These are phyloP conservation scores for Eumacrocentrus americanus DNA, from an alignment of 2,888 invertebrate genomes.

Conservation along the genomic window DNA sequence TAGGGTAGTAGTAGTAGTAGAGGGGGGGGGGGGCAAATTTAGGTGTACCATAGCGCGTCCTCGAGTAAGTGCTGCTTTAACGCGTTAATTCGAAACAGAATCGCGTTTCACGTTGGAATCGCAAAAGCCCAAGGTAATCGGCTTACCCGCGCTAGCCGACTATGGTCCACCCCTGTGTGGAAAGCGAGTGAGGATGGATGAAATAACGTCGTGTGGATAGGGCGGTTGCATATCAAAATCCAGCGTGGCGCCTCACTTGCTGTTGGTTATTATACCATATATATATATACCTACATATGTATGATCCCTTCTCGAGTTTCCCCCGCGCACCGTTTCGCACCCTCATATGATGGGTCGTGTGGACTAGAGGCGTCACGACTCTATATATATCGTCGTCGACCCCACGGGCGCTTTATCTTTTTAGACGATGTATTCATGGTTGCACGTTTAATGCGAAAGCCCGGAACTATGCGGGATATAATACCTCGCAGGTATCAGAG, in stretches of 20 bases:
- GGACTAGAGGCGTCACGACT: no score
- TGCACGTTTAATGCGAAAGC: background rate
- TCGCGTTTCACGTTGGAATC: slow-evolving; percentile 26
- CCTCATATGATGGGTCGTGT: background rate
- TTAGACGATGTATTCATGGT: background rate
- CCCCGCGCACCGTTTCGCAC: background rate
- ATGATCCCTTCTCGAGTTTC: background rate
- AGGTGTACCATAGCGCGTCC: slow-evolving; percentile 9
- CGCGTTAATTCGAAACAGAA: slow-evolving; percentile 31
- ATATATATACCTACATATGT: background rate
- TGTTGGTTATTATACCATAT: background rate
- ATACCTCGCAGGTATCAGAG: background rate
- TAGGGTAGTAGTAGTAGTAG: no score
- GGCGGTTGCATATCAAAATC: background rate
- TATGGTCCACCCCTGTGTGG: background rate
- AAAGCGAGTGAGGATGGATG: slow-evolving; percentile 1
- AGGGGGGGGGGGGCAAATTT: background rate
- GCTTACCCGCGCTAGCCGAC: slow-evolving; percentile 24
- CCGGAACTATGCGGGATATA: background rate
- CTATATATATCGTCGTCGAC: background rate
- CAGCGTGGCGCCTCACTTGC: background rate
- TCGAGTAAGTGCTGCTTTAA: slow-evolving; percentile 23
- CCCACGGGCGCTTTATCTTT: background rate
- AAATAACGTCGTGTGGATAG: background rate
- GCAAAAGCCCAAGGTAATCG: slow-evolving; percentile 30